Conservation (phyloP, 1,140 invertebrate genomes). For the Diorhabda elongata region DNA sequence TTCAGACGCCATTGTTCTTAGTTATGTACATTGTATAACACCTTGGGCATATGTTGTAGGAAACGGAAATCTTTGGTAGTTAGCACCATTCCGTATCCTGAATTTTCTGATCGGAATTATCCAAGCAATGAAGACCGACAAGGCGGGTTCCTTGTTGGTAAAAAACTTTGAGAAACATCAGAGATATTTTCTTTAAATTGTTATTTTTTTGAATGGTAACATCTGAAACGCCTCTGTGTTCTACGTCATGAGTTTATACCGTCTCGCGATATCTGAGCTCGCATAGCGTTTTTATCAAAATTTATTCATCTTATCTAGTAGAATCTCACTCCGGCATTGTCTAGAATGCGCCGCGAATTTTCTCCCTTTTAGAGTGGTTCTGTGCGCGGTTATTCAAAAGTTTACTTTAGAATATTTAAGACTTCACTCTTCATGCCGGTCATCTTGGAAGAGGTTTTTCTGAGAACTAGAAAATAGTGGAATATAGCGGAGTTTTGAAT, state of each 20-base stretch:
- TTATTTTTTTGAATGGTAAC: too few species aligned
- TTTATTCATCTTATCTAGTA: slow-evolving; percentile 27
- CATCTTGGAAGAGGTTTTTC: neutral
- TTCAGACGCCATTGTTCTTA: too few species aligned
- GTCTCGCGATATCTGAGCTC: slow-evolving; percentile 31
- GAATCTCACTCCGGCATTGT: slow-evolving; percentile 9
- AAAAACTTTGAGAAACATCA: too few species aligned
- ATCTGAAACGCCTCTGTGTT: neutral
- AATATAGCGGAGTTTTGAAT: too few species aligned
- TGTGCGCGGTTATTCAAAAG: slow-evolving; percentile 14
- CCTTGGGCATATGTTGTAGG: too few species aligned
- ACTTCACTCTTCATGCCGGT: neutral
- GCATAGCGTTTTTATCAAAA: slow-evolving; percentile 28
- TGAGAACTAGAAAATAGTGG: neutral
- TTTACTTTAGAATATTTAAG: slow-evolving; percentile 15
- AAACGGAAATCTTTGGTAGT: too few species aligned
- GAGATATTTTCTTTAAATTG: too few species aligned
- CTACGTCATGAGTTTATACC: slow-evolving; percentile 30
- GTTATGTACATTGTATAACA: too few species aligned
- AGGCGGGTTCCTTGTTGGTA: too few species aligned
- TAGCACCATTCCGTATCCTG: too few species aligned
- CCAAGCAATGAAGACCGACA: too few species aligned
- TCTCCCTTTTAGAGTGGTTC: slow-evolving; percentile 18
- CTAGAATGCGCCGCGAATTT: slow-evolving; percentile 6
- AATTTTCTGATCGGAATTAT: too few species aligned